These are phyloP conservation scores for Patella pellucida DNA, from an alignment of 2,888 invertebrate species.

Conservation along the genomic window DNA sequence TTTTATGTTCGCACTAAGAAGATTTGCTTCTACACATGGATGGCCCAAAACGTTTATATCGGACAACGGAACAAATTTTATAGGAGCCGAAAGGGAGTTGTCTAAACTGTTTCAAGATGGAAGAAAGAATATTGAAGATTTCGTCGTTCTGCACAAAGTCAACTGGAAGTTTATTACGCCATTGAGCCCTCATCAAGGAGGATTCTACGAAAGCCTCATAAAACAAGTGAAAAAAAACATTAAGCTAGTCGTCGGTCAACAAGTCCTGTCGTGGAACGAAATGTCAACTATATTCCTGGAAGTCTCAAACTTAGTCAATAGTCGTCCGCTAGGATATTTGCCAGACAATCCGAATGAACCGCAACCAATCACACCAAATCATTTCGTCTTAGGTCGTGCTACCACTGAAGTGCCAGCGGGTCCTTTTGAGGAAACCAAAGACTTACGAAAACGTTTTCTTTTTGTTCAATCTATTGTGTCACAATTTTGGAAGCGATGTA, in stretches of 20 bases:
- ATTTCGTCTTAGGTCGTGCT: slow-evolving; percentile 25
- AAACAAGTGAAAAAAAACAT: slow-evolving; percentile 21
- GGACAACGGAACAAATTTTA: slow-evolving; percentile 19
- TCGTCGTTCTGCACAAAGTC: slow-evolving; percentile 14
- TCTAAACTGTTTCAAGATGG: slow-evolving; percentile 14
- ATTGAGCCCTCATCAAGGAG: slow-evolving; percentile 21
- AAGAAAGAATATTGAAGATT: slow-evolving; percentile 16
- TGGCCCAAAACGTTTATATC: slow-evolving; percentile 26
- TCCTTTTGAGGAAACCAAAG: slow-evolving; percentile 19
- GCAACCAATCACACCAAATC: slow-evolving; percentile 27
- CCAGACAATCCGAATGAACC: slow-evolving; percentile 19
- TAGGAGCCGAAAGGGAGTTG: slow-evolving; percentile 17
- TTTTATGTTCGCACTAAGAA: slow-evolving; percentile 23
- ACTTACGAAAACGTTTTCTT: slow-evolving; percentile 16
- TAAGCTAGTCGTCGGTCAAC: slow-evolving; percentile 15
- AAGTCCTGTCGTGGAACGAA: slow-evolving; percentile 21
- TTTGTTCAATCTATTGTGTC: slow-evolving; percentile 21
- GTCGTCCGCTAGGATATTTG: slow-evolving; percentile 20
- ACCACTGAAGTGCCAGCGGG: slow-evolving; percentile 19
- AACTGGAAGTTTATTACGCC: slow-evolving; percentile 22
- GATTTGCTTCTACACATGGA: slow-evolving; percentile 22
- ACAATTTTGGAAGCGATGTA: slow-evolving; percentile 26
- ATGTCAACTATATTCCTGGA: slow-evolving; percentile 24
- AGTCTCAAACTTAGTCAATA: slow-evolving; percentile 20
- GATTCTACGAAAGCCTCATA: slow-evolving; percentile 24